Evolutionary conservation across 2,888 invertebrate genomes (phyloP).

Genomic region (Drosophila mimetica): DNA sequence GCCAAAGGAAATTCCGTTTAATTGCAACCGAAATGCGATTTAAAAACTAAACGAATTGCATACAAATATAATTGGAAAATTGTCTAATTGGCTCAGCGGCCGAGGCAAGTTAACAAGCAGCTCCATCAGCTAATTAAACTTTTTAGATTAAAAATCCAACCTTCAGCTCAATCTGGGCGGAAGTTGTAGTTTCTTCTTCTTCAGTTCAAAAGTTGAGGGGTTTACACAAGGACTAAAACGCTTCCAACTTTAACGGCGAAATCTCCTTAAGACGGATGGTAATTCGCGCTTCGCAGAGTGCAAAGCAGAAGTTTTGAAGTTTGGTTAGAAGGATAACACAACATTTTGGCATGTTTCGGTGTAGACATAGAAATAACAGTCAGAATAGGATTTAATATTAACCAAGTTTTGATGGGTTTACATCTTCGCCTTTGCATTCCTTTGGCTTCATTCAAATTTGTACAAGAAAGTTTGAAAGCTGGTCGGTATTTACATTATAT

Average conservation of each 20-base stretch:
- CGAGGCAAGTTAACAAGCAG: slow-evolving; percentile 27
- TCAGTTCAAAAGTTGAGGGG: slow-evolving; percentile 9
- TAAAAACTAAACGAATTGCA: slow-evolving; percentile 13
- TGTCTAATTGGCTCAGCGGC: slow-evolving; percentile 39
- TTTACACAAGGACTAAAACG: slow-evolving; percentile 15
- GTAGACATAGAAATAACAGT: not conserved
- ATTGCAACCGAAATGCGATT: slow-evolving; percentile 41
- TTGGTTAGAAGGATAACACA: slow-evolving; percentile 8
- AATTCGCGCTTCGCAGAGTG: slow-evolving; percentile 36
- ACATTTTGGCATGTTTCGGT: not conserved
- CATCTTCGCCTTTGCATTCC: not conserved
- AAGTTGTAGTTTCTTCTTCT: slow-evolving; percentile 22
- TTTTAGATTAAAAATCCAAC: slow-evolving; percentile 44
- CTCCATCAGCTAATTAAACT: slow-evolving; percentile 43
- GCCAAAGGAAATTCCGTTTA: slow-evolving; percentile 26
- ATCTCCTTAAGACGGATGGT: slow-evolving; percentile 17
- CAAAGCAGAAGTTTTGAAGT: slow-evolving; percentile 4
- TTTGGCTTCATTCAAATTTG: not conserved
- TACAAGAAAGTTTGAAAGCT: no score
- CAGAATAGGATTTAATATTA: not conserved
- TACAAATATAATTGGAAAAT: slow-evolving; percentile 46
- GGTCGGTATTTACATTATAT: no score
- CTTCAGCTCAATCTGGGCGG: slow-evolving; percentile 4
- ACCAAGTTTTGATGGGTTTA: no score
- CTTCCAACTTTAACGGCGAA: slow-evolving; percentile 19